phyloP scores from a whole-genome alignment of 2,113 vertebrate genomes.

The Numenius arquata region DNA sequence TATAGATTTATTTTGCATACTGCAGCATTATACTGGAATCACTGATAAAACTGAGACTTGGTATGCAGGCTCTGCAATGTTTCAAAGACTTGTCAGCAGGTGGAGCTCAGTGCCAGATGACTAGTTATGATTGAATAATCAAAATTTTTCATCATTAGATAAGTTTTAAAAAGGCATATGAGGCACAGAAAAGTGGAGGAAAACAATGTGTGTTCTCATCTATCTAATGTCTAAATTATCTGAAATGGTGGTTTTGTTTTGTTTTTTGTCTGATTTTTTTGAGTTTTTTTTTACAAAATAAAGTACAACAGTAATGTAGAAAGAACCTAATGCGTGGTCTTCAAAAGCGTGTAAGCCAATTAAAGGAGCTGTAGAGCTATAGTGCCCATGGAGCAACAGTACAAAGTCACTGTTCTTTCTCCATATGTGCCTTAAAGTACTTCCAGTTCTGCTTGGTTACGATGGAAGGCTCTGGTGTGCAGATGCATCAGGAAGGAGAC shows the following conservation, averaged over 20 bases:
- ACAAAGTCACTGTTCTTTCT: not conserved
- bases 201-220: not conserved
- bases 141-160: not conserved
- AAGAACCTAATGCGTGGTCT: not conserved
- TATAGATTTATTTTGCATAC: not conserved
- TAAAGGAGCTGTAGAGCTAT: not conserved
- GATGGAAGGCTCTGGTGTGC: not conserved
- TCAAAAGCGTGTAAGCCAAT: not conserved
- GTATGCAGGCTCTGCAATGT: not conserved
- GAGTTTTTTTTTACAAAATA: not conserved
- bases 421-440: not conserved
- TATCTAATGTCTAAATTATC: not conserved
- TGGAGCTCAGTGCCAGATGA: conserved; percentile 65
- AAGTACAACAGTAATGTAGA: not conserved
- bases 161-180: not conserved
- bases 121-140: not conserved
- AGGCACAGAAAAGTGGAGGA: not conserved
- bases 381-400: not conserved
- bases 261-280: not conserved
- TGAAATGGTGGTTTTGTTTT: not conserved
- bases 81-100: conserved; percentile 60
- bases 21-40: not conserved
- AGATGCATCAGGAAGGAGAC: not conserved
- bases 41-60: not conserved
- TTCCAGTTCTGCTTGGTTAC: not conserved